Percentiles rank a stretch among this genome's conserved stretches.
phyloP scores from a whole-genome alignment of 2,888 invertebrate species.

The Phaonia tiefii region DNA sequence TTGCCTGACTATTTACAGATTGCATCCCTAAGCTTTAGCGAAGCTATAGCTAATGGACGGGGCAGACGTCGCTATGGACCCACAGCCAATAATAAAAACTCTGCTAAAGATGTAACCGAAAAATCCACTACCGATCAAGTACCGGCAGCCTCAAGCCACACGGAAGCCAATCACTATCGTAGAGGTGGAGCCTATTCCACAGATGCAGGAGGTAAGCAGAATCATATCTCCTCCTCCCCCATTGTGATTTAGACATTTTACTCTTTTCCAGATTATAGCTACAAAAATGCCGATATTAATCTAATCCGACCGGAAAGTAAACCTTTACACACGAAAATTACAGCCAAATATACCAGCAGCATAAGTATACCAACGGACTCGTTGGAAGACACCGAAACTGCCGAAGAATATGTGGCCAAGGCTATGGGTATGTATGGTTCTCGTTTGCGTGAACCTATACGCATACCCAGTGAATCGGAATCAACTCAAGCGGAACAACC shows the following conservation, averaged over 20 bases:
- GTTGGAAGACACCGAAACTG: constrained; percentile 77
- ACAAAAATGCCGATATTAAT: constrained; percentile 77
- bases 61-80: constrained; percentile 73
- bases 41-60: constrained; percentile 65
- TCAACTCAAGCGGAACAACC: constrained; percentile 22
- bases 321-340: constrained; percentile 68
- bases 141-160: constrained; percentile 74
- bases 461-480: constrained; percentile 64
- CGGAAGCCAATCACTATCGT: constrained; percentile 71
- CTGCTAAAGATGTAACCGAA: constrained; percentile 71
- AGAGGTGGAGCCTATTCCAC: constrained; percentile 69
- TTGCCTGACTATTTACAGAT: constrained; percentile 20
- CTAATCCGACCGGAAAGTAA: constrained; percentile 75
- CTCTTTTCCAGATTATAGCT: constrained; percentile 70
- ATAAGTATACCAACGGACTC: constrained; percentile 64
- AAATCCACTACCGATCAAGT: constrained; percentile 75
- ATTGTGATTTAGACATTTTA: too few relatives aligned
- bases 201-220: constrained; percentile 56
- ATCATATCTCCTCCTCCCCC: neutral
- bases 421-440: constrained; percentile 78
- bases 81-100: constrained; percentile 64
- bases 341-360: constrained; percentile 68
- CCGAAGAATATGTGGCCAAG: constrained; percentile 79
- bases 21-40: constrained; percentile 52
- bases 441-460: constrained; percentile 72